phyloP scores from a whole-genome alignment of 2,888 invertebrate species.

The Ophraella communa region DNA sequence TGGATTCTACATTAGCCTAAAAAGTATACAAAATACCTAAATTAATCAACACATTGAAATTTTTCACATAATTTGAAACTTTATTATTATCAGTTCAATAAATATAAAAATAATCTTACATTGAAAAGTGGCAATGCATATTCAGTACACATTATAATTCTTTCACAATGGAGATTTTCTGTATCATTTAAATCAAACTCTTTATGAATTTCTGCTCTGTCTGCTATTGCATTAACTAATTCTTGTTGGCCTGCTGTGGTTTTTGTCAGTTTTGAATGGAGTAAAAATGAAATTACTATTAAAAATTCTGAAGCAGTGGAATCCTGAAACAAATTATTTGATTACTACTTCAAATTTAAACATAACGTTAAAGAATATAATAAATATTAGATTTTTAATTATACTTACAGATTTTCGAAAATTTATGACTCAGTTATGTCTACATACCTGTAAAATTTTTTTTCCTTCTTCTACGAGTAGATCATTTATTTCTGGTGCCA shows the following conservation, averaged over 20 bases:
- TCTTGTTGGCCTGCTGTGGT: conserved; percentile 86
- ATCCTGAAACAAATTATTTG: conserved; percentile 64
- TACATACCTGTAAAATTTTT: conserved; percentile 75
- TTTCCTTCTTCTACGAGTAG: conserved; percentile 74
- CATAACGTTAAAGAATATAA: too few species aligned
- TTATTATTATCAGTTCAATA: too few species aligned
- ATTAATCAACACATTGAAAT: too few species aligned
- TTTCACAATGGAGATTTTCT: conserved; percentile 73
- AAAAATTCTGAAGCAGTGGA: conserved; percentile 92
- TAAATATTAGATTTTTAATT: too few species aligned
- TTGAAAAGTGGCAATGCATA: conserved; percentile 88
- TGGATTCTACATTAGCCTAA: conserved; percentile 85
- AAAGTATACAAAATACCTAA: too few species aligned
- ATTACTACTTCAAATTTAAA: neutral
- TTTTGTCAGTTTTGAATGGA: conserved; percentile 80
- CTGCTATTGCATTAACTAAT: conserved; percentile 82
- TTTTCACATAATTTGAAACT: too few species aligned
- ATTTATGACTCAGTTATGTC: neutral
- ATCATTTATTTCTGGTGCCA: conserved; percentile 86
- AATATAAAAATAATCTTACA: conserved; percentile 65
- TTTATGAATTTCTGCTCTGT: conserved; percentile 81
- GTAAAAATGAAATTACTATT: conserved; percentile 84
- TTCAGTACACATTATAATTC: conserved; percentile 84
- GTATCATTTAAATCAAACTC: conserved; percentile 65
- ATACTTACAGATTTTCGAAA: too few species aligned